Base-by-base conservation (phyloP, 2,797 vertebrate species). In the Eulemur rubriventer region DNA sequence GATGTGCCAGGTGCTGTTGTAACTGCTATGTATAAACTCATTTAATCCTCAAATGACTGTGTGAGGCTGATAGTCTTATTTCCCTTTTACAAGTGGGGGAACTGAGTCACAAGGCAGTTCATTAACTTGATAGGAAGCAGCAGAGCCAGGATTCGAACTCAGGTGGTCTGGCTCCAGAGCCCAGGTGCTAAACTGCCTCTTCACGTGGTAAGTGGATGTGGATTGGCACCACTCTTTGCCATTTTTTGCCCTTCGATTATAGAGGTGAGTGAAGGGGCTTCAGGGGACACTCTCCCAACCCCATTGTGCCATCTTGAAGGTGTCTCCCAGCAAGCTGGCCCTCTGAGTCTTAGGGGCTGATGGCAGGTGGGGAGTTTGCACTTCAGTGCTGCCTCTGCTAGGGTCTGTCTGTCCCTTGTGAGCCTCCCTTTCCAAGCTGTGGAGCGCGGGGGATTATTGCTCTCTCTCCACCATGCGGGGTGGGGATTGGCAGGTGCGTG, bases 141-240 rank as follows among this genome's bases (percentile, higher is more conserved):
- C 8, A 59, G 28, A 82, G 22, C 8, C 9, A 11, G 84, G 22
- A 69, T 57, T 89, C 55, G 43, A 80, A 69, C 92, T 55, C 65
- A 52, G 22, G 17, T 30, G 72, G 20, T 22, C 46, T 28, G 52
- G 75, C 28, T 50, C 6, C 33, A 48, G 73, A 69, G 24, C 8
- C 73, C 57, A 30, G 35, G 18, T 10, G 24, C 59, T 46, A 18
- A 82, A 4, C 65, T 55, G 4, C 50, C 18, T 50, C 46, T 79
- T 22, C n/a, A 2, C 0, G 2, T 18, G 43, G 16, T 41, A 1
- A 59, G 30, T 14, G 7, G 17, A 1, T 50, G 41, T 35, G 18
- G 10, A 14, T 11, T 24, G 75, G 75, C 75, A 35, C 6, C n/a
- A 35, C 1, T 11, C 57, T 59, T 59, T 59, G 0, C 46, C 22